Evolutionary conservation across 2,888 invertebrate species (phyloP), one percentile per base, ranked within the genome.

Genomic region (Ceramica pisi): DNA sequence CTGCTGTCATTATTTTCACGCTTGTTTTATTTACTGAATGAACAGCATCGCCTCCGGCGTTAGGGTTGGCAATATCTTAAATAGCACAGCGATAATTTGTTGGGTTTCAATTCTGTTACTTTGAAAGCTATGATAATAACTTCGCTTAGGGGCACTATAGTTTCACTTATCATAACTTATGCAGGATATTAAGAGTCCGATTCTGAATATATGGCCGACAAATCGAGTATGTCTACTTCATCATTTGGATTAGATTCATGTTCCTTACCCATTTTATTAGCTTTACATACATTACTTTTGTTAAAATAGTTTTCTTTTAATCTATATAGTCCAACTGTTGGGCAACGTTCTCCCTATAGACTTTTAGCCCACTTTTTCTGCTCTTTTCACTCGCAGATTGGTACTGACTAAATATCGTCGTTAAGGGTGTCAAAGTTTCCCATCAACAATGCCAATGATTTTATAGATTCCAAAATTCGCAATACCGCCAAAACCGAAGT

Each of bases 91-190:
- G 75, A 80, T 78, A 64, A 75, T 78, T 79, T 78, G 80, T 67
- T 70, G 66, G 70, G 63, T 75, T 80, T 75, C 59, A 66, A 70
- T 78, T 65, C 65, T 70, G 50, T 7, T 19, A 75, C 50, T 63
- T 63, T 75, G 66, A 70, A 75, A 66, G 78, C 75, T 26, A 70
- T 66, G 62, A 75, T 80, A 78, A 75, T 78, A 78, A 78, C 75
- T 80, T 80, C 50, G 70, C 78, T 80, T 63, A 70, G n/a, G 75
- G 78, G 70, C 71, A 79, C 51, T 48, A 56, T 79, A 75, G 80
- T 75, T 70, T 80, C 46, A 70, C 57, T 75, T 80, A 75, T 59
- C 63, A 70, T 80, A 69, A 75, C 59, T 80, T 80, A 75, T 80
- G 51, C 44, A 50, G 65, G 62, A 78, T 69, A 65, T 79, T 78